Base-by-base conservation (phyloP, 2,797 vertebrate species). In the Anabas testudineus region DNA sequence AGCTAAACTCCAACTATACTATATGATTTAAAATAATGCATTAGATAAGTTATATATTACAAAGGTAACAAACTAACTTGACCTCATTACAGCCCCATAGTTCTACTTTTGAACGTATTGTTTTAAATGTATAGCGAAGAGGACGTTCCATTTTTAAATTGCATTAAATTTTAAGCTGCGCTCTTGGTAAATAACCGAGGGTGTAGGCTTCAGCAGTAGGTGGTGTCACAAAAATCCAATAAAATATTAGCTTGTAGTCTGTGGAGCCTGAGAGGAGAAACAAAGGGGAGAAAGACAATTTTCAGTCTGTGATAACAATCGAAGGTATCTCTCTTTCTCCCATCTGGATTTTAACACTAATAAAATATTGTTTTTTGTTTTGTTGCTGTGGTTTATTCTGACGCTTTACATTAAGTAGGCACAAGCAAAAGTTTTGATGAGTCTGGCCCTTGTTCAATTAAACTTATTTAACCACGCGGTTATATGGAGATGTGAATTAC, bases 381-480 rank as follows among this genome's bases (percentile, higher is more conserved):
- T 34, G 1, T 3, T 10, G 34, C 34, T 34, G 10, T 34, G 34
- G 12, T 34, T 34, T 10, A 34, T 12, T 36, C 10, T 36, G 34
- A 32, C 7, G 30, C 16, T 73, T 69, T 71, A 15, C 14, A n/a
- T 28, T 64, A n/a, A 54, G 42, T 10, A 5, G 22, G 9, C 37
- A 39, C 47, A 41, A 59, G 47, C 43, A 18, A 26, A 30, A 26
- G 30, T 62, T 66, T 80, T 78, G 71, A 77, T 67, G 78, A 84
- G 59, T 80, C 62, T 61, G 42, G 54, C 42, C 37, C 14, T 74
- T 52, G 43, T 81, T 83, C 84, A 82, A 87, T 82, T 82, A 73
- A 34, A 58, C 30, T 73, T 53, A 83, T 83, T 87, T 61, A 80
- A 51, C 71, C 74, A 53, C 61, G 49, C 22, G 60, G 39, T 57